These are phyloP conservation scores for Oryzias dopingdopingensis DNA, from an alignment of 2,797 vertebrate genomes.

Conservation along the genomic window DNA sequence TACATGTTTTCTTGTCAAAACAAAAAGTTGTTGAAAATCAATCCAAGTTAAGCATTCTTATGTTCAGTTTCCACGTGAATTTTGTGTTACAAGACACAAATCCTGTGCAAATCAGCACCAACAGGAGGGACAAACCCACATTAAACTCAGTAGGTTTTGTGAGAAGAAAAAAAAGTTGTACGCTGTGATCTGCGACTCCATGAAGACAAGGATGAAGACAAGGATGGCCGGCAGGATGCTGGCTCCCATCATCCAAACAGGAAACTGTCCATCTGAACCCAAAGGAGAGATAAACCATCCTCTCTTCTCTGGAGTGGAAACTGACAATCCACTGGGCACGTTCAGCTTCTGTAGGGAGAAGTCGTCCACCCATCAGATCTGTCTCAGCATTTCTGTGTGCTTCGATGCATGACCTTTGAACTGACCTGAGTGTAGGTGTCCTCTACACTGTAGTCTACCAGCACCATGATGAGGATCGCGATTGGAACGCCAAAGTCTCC, in stretches of 20 bases:
- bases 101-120: too few species aligned
- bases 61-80: too few species aligned
- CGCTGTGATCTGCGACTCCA: constrained; percentile 94
- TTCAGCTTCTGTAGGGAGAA: constrained; percentile 83
- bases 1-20: too few species aligned
- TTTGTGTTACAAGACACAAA: too few species aligned
- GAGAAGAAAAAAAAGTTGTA: constrained; percentile 6
- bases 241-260: constrained; percentile 93
- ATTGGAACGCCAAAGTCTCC: constrained; percentile 95
- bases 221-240: constrained; percentile 87
- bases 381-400: background rate
- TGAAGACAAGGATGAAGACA: constrained; percentile 95
- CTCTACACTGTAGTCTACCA: constrained; percentile 86
- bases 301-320: constrained; percentile 86
- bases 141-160: background rate
- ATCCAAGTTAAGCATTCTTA: too few species aligned
- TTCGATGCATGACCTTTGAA: background rate
- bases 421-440: constrained; percentile 92
- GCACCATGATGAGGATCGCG: constrained; percentile 90
- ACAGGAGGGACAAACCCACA: background rate
- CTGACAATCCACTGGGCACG: constrained; percentile 88
- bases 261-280: constrained; percentile 80
- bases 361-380: background rate
- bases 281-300: constrained; percentile 90
- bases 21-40: too few species aligned